Conservation (phyloP, 2,888 invertebrate species). For the Craniophora ligustri region DNA sequence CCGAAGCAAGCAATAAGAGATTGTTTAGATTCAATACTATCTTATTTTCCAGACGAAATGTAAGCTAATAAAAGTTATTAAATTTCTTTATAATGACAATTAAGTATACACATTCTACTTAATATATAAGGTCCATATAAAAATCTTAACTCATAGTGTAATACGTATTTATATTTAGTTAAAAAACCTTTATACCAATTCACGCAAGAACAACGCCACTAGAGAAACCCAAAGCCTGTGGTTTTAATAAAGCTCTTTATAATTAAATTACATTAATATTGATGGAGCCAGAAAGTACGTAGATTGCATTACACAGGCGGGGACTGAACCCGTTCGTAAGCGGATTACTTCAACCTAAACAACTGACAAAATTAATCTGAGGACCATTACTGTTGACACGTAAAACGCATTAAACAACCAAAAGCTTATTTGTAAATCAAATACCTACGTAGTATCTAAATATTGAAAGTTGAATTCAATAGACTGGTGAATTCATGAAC, state of each 20-base stretch:
- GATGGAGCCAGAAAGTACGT: slow-evolving; percentile 40
- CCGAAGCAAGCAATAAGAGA: too few species aligned
- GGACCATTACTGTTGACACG: slow-evolving; percentile 69
- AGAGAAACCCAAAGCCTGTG: slow-evolving; percentile 38
- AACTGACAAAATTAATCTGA: slow-evolving; percentile 72
- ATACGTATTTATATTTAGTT: slow-evolving; percentile 12
- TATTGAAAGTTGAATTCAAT: slow-evolving; percentile 32
- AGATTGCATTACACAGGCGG: slow-evolving; percentile 50
- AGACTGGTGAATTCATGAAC: slow-evolving; percentile 10
- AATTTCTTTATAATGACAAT: too few species aligned
- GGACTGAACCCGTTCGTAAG: slow-evolving; percentile 62
- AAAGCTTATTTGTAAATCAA: slow-evolving; percentile 30
- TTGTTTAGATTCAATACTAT: too few species aligned
- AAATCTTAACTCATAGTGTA: slow-evolving; percentile 1
- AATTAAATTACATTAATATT: slow-evolving; percentile 45
- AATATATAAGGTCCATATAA: background rate
- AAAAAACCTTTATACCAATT: slow-evolving; percentile 33
- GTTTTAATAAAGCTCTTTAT: slow-evolving; percentile 44
- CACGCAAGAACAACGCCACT: slow-evolving; percentile 26
- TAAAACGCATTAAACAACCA: slow-evolving; percentile 62
- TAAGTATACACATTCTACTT: too few species aligned
- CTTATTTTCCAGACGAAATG: too few species aligned
- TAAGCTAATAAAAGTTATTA: too few species aligned
- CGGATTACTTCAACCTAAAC: slow-evolving; percentile 69
- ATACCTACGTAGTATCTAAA: slow-evolving; percentile 13